Conservation (phyloP, 2,888 invertebrate genomes). For the Drosophila pseudotalamancana region DNA sequence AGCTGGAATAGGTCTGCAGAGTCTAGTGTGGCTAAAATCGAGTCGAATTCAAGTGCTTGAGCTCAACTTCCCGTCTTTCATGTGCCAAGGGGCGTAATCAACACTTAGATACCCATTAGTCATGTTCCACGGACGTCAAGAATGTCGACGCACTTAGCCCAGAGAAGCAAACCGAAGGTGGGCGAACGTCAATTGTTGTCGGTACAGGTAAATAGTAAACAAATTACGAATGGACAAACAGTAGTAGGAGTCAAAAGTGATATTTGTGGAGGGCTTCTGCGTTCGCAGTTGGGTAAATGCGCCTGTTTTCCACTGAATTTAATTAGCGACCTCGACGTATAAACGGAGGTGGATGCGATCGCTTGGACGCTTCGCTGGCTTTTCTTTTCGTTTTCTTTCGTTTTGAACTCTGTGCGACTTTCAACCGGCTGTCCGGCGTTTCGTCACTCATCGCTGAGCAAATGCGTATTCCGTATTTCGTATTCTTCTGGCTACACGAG, state of each 20-base stretch:
- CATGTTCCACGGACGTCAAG: slow-evolving; percentile 49
- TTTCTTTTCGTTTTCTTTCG: slow-evolving; percentile 38
- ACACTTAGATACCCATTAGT: slow-evolving; percentile 69
- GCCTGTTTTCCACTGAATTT: slow-evolving; percentile 79
- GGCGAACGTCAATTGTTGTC: slow-evolving; percentile 15
- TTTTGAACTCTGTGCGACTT: slow-evolving; percentile 35
- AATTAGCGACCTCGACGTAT: slow-evolving; percentile 70
- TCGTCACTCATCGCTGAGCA: slow-evolving; percentile 74
- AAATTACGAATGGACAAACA: slow-evolving; percentile 42
- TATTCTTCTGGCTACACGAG: neutral
- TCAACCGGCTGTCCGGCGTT: slow-evolving; percentile 47
- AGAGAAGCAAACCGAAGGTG: slow-evolving; percentile 22
- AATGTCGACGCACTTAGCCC: slow-evolving; percentile 61
- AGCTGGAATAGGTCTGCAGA: neutral
- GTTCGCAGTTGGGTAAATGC: slow-evolving; percentile 56
- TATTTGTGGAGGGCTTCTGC: slow-evolving; percentile 14
- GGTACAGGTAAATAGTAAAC: slow-evolving; percentile 40
- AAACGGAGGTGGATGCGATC: slow-evolving; percentile 79
- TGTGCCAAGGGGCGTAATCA: slow-evolving; percentile 48
- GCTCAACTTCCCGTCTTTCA: neutral
- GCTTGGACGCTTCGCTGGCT: slow-evolving; percentile 78
- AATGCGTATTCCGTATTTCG: slow-evolving; percentile 29
- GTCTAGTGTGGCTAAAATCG: neutral
- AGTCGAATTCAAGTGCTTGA: neutral
- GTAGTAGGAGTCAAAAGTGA: slow-evolving; percentile 23